Evolutionary conservation across 1,140 invertebrate genomes (phyloP), one percentile per base, ranked within the genome.

Genomic region (Scaptomyza pallida): DNA sequence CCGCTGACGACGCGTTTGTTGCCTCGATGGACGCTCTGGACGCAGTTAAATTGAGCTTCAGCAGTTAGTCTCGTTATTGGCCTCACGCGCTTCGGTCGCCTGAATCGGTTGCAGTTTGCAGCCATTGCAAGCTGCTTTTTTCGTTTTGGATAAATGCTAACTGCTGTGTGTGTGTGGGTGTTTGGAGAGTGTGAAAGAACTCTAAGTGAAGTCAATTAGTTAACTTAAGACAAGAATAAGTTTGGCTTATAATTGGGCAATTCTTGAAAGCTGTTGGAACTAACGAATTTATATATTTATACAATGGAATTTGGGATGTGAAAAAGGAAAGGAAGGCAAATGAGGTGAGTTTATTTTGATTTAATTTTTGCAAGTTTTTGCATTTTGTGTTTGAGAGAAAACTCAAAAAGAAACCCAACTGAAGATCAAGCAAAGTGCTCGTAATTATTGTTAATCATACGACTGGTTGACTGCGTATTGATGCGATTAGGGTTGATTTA

Each of bases 61-160:
- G 77, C 78, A 35, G 73, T 85, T 77, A 85, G 81, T 85, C 81
- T 86, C 73, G 70, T 71, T 78, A 88, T 81, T 85, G 81, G 62
- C 81, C 77, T 85, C 69, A 75, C 70, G 69, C 77, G 78, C 78
- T 75, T 57, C 70, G 82, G 81, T 88, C 65, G 81, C 65, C 5
- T 71, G 60, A 23, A 62, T 65, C 72, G 81, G 64, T 57, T 76
- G 72, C 63, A 44, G 65, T 59, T 72, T 80, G 26, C 79, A 45
- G 65, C 68, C 26, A 30, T 30, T 30, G 26, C 26, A 30, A 30
- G 26, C 26, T 30, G 26, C n/a, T 26, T 72, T 12, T 60, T 57
- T 54, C 72, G 50, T 43, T 59, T 74, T 74, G 57, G 44, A 68
- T 30, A 79, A 79, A 70, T 78, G 62, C 55, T 75, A 68, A 80